Conservation (phyloP, 1,140 invertebrate species). For the Plectus sambesii region DNA sequence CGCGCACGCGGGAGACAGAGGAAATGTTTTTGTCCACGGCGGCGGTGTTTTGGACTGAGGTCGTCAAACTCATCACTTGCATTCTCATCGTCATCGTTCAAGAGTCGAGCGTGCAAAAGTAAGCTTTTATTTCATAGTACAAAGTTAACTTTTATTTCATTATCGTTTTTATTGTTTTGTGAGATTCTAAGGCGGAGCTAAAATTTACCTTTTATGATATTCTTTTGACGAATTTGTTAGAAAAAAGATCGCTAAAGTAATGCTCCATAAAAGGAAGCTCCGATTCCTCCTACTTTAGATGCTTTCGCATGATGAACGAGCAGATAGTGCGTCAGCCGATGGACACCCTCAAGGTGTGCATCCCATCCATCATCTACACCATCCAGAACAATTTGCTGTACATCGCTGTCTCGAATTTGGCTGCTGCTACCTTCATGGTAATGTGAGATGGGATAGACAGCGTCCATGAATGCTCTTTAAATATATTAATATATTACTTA, state of each 20-base stretch:
- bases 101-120: constrained; percentile 54
- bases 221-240: too few relatives aligned
- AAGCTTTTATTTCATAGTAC: constrained; percentile 16
- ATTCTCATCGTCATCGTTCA: constrained; percentile 64
- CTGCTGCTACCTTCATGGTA: constrained; percentile 97
- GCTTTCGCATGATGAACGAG: too few relatives aligned
- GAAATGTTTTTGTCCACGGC: constrained; percentile 39
- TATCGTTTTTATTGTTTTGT: too few relatives aligned
- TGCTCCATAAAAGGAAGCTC: too few relatives aligned
- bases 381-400: constrained; percentile 96
- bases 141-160: too few relatives aligned
- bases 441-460: too few relatives aligned
- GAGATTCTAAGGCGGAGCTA: too few relatives aligned
- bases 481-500: not conserved
- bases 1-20: constrained; percentile 22
- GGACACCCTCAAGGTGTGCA: constrained; percentile 75
- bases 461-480: too few relatives aligned
- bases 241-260: too few relatives aligned
- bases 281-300: too few relatives aligned
- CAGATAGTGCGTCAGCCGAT: constrained; percentile 68
- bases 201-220: too few relatives aligned
- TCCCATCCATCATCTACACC: constrained; percentile 86
- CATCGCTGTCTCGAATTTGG: constrained; percentile 87
- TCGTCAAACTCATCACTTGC: constrained; percentile 76
- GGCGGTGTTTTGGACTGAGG: constrained; percentile 87